phyloP scores from a whole-genome alignment of 2,888 invertebrate genomes.

The Clitarchus hookeri region DNA sequence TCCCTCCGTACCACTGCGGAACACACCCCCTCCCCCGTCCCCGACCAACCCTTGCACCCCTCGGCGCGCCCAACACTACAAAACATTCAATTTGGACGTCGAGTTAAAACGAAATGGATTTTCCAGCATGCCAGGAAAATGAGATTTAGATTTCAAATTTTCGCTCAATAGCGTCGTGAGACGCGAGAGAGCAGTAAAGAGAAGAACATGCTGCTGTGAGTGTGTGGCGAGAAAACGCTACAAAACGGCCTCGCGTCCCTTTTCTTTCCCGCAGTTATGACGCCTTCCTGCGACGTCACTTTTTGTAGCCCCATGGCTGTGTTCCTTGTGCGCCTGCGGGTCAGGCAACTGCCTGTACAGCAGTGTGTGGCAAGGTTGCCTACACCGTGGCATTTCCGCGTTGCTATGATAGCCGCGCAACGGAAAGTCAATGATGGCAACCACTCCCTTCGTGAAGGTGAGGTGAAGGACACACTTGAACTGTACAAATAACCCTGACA shows the following conservation, averaged over 20 bases:
- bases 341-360: neutral
- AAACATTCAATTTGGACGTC: slow-evolving; percentile 65
- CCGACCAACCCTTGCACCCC: slow-evolving; percentile 37
- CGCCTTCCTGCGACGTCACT: neutral
- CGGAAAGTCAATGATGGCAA: too few relatives aligned
- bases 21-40: slow-evolving; percentile 38
- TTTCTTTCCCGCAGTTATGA: neutral
- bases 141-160: slow-evolving; percentile 52
- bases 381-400: neutral
- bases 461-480: too few relatives aligned
- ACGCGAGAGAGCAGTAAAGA: slow-evolving; percentile 4
- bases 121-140: slow-evolving; percentile 58
- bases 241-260: neutral
- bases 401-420: too few relatives aligned
- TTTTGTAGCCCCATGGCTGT: neutral
- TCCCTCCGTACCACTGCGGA: slow-evolving; percentile 47
- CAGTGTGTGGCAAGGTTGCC: neutral
- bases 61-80: slow-evolving; percentile 53
- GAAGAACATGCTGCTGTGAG: neutral
- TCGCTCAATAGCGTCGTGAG: slow-evolving; percentile 45
- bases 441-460: too few relatives aligned
- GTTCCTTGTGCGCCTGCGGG: neutral
- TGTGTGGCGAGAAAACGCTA: neutral
- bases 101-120: slow-evolving; percentile 65
- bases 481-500: too few relatives aligned